phyloP scores from a whole-genome alignment of 2,888 invertebrate genomes.

The Glyphotaelius pellucidus region DNA sequence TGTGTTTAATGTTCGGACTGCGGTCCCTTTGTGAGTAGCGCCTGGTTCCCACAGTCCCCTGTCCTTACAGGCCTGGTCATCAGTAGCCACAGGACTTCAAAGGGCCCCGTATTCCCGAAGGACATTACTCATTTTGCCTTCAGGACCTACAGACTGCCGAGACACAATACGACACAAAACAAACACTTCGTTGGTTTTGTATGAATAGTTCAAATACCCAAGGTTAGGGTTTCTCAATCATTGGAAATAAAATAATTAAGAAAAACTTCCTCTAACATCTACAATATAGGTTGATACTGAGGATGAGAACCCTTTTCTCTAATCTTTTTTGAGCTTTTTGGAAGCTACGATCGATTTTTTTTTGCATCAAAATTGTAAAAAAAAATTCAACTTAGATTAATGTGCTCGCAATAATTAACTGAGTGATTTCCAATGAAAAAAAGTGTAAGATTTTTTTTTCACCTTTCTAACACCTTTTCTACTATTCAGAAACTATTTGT shows the following conservation, averaged over 20 bases:
- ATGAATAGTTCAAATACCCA: slow-evolving; percentile 6
- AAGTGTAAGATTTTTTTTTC: no score
- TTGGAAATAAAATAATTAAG: neutral
- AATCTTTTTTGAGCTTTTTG: no score
- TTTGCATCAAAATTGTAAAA: no score
- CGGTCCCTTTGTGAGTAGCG: slow-evolving; percentile 9
- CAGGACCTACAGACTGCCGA: neutral
- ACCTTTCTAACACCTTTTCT: no score
- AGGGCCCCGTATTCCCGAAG: slow-evolving; percentile 1
- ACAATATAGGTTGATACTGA: no score
- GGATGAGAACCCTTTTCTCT: no score
- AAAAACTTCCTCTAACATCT: no score
- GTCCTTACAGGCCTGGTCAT: neutral
- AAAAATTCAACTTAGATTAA: no score
- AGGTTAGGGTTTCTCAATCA: neutral
- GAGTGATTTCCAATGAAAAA: no score
- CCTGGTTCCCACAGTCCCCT: slow-evolving; percentile 18
- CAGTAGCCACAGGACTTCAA: neutral
- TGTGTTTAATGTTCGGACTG: neutral
- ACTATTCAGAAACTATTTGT: no score
- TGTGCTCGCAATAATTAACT: no score
- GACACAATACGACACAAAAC: slow-evolving; percentile 23
- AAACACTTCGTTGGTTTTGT: slow-evolving; percentile 15
- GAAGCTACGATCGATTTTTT: no score
- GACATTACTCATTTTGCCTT: slow-evolving; percentile 27